These are phyloP conservation scores for Tetrapedia diversipes DNA, from an alignment of 2,888 invertebrate species.

Conservation along the genomic window DNA sequence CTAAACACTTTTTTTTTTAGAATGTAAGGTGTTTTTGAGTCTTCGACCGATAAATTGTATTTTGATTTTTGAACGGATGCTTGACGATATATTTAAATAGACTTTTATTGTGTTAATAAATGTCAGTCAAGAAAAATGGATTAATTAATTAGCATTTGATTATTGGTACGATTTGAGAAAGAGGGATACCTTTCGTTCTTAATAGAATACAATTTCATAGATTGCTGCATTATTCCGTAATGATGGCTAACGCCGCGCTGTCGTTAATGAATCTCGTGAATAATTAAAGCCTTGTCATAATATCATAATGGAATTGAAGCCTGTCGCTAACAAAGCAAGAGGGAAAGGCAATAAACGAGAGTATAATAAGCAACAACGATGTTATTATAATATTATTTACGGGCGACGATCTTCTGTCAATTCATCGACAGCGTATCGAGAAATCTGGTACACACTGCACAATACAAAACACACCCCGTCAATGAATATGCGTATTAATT, in stretches of 20 bases:
- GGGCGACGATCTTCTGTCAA: background rate
- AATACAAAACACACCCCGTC: background rate
- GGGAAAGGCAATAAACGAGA: constrained; percentile 15
- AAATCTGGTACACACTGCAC: background rate
- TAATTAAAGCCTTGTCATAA: constrained; percentile 33
- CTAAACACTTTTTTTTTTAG: no score
- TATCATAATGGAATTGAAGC: constrained; percentile 23
- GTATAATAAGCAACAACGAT: constrained; percentile 1
- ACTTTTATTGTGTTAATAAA: background rate
- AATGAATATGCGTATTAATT: background rate
- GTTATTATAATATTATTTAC: constrained; percentile 21
- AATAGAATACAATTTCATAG: constrained; percentile 28
- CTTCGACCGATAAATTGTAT: no score
- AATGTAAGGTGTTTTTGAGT: no score
- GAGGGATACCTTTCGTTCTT: constrained; percentile 7
- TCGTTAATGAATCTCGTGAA: constrained; percentile 25
- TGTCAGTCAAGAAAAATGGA: no score
- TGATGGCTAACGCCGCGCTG: constrained; percentile 9
- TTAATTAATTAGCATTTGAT: constrained; percentile 25
- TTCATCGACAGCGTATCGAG: background rate
- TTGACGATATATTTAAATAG: no score
- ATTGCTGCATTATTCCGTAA: constrained; percentile 23
- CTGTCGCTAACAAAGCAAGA: constrained; percentile 6
- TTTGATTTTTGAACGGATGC: background rate
- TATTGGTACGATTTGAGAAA: no score